Percentiles rank a stretch among this genome's conserved stretches.
Evolutionary conservation across 2,797 vertebrate genomes (phyloP).

Genomic region (Prionace glauca): DNA sequence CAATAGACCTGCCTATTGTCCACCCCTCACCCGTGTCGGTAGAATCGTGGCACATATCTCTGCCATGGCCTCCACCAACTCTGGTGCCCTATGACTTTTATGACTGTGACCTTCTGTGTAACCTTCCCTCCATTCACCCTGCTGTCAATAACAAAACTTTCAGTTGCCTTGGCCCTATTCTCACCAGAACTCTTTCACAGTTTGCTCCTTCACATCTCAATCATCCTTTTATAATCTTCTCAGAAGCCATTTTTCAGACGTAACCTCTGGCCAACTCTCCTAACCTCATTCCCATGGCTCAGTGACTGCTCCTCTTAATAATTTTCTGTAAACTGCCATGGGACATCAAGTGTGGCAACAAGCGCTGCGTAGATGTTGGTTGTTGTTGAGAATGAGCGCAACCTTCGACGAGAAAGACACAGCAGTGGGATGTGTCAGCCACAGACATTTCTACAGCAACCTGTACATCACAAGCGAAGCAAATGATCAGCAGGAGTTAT

Average conservation of each 20-base stretch:
- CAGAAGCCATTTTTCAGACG: not conserved
- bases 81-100: not conserved
- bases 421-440: not conserved
- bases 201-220: not conserved
- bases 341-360: not conserved
- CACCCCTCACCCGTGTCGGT: no score
- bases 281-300: not conserved
- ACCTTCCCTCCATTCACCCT: not conserved
- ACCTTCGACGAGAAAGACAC: not conserved
- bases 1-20: no score
- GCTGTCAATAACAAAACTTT: not conserved
- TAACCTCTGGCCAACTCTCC: not conserved
- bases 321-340: not conserved
- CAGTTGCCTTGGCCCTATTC: not conserved
- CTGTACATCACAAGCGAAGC: not conserved
- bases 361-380: not conserved
- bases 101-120: not conserved
- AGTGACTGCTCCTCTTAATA: not conserved
- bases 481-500: slow-evolving; percentile 7
- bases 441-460: not conserved
- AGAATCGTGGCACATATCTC: not conserved
- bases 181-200: not conserved
- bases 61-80: not conserved
- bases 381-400: not conserved
- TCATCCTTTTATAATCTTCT: not conserved